Evolutionary conservation across 2,797 vertebrate species (phyloP).

Genomic region (Acanthurus lineatus): DNA sequence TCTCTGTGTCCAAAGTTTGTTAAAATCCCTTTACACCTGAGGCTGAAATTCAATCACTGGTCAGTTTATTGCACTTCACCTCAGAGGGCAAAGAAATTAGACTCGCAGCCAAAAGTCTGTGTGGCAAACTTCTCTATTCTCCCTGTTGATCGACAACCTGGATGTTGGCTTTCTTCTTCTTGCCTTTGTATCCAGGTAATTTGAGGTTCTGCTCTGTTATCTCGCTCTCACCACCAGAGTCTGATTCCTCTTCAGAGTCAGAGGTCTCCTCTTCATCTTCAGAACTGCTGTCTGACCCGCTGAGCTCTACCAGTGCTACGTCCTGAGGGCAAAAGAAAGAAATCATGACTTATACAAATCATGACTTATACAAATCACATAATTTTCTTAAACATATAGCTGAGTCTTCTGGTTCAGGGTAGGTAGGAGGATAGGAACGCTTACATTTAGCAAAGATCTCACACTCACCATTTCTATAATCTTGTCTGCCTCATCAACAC

Average conservation of each 20-base stretch:
- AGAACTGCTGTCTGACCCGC: slow-evolving; percentile 78
- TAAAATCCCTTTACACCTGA: neutral
- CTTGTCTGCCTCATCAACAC: slow-evolving; percentile 84
- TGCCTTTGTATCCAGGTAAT: slow-evolving; percentile 83
- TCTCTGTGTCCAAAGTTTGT: neutral
- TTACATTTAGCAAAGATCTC: neutral
- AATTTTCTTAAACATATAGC: neutral
- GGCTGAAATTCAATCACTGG: neutral
- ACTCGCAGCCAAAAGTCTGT: neutral
- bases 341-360: neutral
- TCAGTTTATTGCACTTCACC: neutral
- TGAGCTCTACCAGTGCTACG: slow-evolving; percentile 91
- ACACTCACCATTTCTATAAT: slow-evolving; percentile 93
- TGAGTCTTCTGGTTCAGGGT: neutral
- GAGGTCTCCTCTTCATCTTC: slow-evolving; percentile 76
- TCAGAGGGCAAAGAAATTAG: neutral
- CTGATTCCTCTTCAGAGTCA: slow-evolving; percentile 64
- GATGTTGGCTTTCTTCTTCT: slow-evolving; percentile 85
- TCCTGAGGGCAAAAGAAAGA: slow-evolving; percentile 81
- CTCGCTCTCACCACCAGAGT: slow-evolving; percentile 74
- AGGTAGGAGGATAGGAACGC: neutral
- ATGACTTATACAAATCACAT: neutral
- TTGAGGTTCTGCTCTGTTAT: slow-evolving; percentile 88
- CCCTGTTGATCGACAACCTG: slow-evolving; percentile 83
- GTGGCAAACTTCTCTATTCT: slow-evolving; percentile 13